phyloP scores from a whole-genome alignment of 64 coral and sea anemone species.

The Trachythela sp. region DNA sequence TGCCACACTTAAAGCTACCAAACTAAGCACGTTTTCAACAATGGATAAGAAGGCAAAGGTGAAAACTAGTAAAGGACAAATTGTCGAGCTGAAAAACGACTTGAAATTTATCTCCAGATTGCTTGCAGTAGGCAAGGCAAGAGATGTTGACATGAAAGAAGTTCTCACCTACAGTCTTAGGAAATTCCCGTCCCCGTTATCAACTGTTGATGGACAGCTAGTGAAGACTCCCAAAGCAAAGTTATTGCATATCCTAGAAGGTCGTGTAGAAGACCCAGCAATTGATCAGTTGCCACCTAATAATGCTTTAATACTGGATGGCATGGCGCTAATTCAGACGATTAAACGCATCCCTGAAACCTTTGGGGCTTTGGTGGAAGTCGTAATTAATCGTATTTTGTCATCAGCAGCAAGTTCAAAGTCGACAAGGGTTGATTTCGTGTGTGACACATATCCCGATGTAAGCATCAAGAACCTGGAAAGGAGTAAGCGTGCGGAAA shows the following conservation, averaged over 20 bases:
- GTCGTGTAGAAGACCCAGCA: background rate
- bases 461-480: slow-evolving; percentile 16
- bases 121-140: background rate
- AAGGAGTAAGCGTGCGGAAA: background rate
- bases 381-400: background rate
- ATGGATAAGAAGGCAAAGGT: background rate
- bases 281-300: background rate
- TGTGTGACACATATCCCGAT: slow-evolving; percentile 10
- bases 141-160: background rate
- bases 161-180: background rate
- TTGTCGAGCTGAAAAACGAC: background rate
- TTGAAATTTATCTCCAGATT: background rate
- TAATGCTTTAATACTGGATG: background rate
- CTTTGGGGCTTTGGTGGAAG: background rate
- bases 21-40: slow-evolving; percentile 5
- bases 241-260: background rate
- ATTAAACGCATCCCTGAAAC: background rate
- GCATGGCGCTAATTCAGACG: background rate
- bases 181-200: background rate
- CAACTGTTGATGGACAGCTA: background rate
- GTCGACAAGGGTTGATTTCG: slow-evolving; percentile 1
- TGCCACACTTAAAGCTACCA: background rate
- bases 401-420: background rate
- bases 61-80: background rate
- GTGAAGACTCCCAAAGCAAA: background rate